Percentiles rank a stretch among this genome's conserved stretches.
Conservation (phyloP, 2,797 vertebrate genomes). For the Melopsittacus undulatus region DNA sequence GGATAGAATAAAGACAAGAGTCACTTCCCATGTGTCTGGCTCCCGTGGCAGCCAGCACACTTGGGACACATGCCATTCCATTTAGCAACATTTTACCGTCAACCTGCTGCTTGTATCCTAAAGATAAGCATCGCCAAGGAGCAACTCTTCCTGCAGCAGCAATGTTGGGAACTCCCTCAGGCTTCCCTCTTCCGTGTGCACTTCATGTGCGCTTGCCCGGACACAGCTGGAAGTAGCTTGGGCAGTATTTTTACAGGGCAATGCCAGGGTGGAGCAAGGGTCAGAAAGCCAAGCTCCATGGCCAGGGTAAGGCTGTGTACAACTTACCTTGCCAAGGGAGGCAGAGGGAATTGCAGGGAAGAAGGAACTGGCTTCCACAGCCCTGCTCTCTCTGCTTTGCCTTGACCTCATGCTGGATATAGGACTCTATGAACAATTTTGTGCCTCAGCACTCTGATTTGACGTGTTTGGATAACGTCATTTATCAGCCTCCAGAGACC, state of each 20-base stretch:
- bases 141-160: conserved; percentile 53
- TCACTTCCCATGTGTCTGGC: conserved; percentile 68
- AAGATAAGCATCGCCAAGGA: conserved; percentile 59
- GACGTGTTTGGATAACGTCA: conserved; percentile 14
- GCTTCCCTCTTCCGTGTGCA: conserved; percentile 31
- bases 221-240: neutral
- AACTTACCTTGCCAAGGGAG: conserved; percentile 8
- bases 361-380: neutral
- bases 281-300: neutral
- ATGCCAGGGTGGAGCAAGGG: neutral
- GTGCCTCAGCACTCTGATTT: neutral
- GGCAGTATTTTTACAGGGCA: neutral
- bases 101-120: conserved; percentile 62
- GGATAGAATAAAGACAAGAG: conserved; percentile 68
- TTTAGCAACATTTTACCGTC: conserved; percentile 57
- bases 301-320: neutral
- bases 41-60: conserved; percentile 38
- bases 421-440: neutral
- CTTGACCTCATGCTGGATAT: conserved; percentile 2
- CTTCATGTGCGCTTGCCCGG: neutral
- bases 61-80: conserved; percentile 60
- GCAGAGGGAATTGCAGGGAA: conserved; percentile 5
- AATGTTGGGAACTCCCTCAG: conserved; percentile 45
- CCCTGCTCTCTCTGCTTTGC: neutral
- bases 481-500: conserved; percentile 16